Conservation (phyloP, 2,888 invertebrate species). For the Monopis laevigella region DNA sequence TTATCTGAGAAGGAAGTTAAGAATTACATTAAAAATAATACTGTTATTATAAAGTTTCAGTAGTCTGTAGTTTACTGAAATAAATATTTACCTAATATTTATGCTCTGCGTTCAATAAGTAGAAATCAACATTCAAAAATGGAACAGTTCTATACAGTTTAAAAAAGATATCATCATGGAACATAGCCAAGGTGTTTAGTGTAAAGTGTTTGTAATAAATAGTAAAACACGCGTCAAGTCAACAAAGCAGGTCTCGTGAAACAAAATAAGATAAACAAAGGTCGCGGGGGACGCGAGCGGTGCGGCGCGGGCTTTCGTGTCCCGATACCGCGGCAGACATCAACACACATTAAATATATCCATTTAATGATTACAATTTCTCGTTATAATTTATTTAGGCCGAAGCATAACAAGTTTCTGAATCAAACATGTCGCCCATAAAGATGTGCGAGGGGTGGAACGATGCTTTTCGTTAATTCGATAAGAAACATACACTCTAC, state of each 20-base stretch:
- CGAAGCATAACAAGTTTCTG: conserved; percentile 67
- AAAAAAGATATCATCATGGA: neutral
- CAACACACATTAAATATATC: conserved; percentile 63
- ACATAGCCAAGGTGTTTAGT: neutral
- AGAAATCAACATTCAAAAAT: neutral
- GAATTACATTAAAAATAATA: too few species aligned
- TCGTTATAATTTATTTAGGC: conserved; percentile 67
- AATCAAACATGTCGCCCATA: conserved; percentile 68
- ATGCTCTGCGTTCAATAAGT: too few species aligned
- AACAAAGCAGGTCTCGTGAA: conserved; percentile 30
- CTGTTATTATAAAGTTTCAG: too few species aligned
- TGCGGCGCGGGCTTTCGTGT: conserved; percentile 24
- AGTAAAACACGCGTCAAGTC: conserved; percentile 25
- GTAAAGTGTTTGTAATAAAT: conserved; percentile 22
- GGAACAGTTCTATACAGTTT: neutral
- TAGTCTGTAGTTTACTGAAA: too few species aligned
- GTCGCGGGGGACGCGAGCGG: conserved; percentile 46
- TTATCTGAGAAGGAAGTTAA: too few species aligned
- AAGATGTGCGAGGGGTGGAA: conserved; percentile 64
- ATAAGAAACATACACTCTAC: conserved; percentile 52
- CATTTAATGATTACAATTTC: conserved; percentile 65
- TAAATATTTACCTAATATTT: too few species aligned
- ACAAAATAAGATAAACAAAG: conserved; percentile 47
- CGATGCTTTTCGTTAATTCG: conserved; percentile 46
- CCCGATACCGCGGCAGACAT: conserved; percentile 27